Evolutionary conservation across 2,113 vertebrate genomes (phyloP).

Genomic region (Helogale parvula): DNA sequence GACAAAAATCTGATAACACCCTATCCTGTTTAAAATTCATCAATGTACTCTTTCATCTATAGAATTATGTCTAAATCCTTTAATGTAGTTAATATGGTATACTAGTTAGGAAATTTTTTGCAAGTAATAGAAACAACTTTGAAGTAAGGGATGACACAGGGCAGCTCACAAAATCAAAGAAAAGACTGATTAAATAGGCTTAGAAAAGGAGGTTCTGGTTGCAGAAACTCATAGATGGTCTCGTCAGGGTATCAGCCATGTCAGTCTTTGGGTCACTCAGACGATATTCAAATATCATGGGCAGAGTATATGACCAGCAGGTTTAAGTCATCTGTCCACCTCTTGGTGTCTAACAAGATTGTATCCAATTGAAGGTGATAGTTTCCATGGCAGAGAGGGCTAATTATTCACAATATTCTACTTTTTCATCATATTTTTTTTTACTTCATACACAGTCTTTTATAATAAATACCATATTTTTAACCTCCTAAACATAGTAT

Average conservation of each 20-base stretch:
- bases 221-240: background rate
- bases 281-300: background rate
- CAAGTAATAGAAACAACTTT: slow-evolving; percentile 10
- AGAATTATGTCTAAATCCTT: background rate
- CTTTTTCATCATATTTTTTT: background rate
- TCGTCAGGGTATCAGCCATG: background rate
- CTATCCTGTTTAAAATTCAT: background rate
- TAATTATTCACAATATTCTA: background rate
- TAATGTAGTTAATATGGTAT: background rate
- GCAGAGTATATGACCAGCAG: background rate
- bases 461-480: background rate
- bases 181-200: background rate
- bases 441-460: background rate
- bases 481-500: background rate
- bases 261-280: background rate
- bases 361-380: background rate
- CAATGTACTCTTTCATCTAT: background rate
- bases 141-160: background rate
- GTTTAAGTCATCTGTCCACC: background rate
- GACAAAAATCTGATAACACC: background rate
- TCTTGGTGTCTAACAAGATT: background rate
- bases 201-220: background rate
- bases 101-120: background rate
- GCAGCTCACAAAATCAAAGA: background rate
- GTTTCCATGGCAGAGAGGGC: background rate